Percentiles rank a stretch among this genome's conserved stretches.
phyloP scores from a whole-genome alignment of 2,113 vertebrate species.

The Phaetusa simplex region DNA sequence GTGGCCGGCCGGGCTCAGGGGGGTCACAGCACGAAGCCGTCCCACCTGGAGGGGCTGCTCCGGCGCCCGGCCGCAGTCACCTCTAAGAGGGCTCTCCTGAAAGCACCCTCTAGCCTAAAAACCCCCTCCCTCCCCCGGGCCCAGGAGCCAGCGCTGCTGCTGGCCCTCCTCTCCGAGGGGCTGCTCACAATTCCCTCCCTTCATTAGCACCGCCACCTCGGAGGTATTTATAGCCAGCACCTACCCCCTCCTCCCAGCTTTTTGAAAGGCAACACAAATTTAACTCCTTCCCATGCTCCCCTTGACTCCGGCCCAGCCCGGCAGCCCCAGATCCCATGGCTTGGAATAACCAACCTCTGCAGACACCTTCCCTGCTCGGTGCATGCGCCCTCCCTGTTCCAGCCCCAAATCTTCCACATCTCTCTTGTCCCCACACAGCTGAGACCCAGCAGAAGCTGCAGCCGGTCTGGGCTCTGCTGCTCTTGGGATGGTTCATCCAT shows the following conservation, averaged over 20 bases:
- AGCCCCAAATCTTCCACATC: neutral
- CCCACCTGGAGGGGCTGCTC: neutral
- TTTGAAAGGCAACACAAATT: neutral
- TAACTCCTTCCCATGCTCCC: neutral
- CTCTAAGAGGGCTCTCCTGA: neutral
- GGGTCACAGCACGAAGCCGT: neutral
- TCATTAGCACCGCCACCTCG: constrained; percentile 39
- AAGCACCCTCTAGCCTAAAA: neutral
- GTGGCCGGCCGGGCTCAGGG: neutral
- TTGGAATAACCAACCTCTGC: neutral
- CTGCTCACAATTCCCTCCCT: constrained; percentile 37
- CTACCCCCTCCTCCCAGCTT: neutral
- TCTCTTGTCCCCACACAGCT: rapidly evolving
- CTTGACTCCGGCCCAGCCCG: neutral
- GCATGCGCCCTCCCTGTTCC: neutral
- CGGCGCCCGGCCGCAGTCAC: neutral
- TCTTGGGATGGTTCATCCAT: neutral
- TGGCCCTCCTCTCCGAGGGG: neutral
- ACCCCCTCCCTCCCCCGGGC: neutral
- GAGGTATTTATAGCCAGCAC: constrained; percentile 47
- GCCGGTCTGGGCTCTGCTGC: rapidly evolving
- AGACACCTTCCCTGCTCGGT: neutral
- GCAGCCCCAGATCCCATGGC: neutral
- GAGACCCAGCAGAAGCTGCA: neutral
- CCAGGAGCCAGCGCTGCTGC: neutral